Evolutionary conservation across 2,113 vertebrate species (phyloP).

Genomic region (Pseudorasbora parva): DNA sequence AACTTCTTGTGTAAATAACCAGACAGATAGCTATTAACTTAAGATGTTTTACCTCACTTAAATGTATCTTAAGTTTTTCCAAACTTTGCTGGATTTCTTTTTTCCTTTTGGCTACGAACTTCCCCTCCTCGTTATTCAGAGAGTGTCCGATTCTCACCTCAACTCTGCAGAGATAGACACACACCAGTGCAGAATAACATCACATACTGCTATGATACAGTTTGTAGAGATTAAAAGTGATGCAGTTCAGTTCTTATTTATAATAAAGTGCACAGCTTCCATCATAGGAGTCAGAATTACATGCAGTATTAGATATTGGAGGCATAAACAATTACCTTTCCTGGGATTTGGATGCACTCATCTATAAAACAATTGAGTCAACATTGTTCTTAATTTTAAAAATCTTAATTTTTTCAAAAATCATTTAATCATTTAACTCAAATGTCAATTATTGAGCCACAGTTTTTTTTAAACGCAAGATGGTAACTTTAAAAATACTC

Average conservation of each 20-base stretch:
- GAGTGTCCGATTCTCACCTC: constrained; percentile 18
- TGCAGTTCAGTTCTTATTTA: not conserved
- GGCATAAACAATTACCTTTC: not conserved
- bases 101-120: not conserved
- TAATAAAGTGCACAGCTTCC: too few relatives aligned
- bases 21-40: too few relatives aligned
- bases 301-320: too few relatives aligned
- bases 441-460: too few relatives aligned
- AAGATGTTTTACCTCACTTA: not conserved
- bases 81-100: not conserved
- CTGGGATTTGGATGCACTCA: not conserved
- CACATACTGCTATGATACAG: not conserved
- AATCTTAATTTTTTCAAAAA: too few relatives aligned
- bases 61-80: not conserved
- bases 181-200: too few relatives aligned
- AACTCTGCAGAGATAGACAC: not conserved
- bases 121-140: not conserved
- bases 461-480: too few relatives aligned
- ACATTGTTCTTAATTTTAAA: too few relatives aligned
- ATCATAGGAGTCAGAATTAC: too few relatives aligned
- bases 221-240: not conserved
- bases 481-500: too few relatives aligned
- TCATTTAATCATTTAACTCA: too few relatives aligned
- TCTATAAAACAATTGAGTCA: not conserved
- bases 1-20: too few relatives aligned